Conservation (phyloP, 2,113 vertebrate species). For the Silurus meridionalis region DNA sequence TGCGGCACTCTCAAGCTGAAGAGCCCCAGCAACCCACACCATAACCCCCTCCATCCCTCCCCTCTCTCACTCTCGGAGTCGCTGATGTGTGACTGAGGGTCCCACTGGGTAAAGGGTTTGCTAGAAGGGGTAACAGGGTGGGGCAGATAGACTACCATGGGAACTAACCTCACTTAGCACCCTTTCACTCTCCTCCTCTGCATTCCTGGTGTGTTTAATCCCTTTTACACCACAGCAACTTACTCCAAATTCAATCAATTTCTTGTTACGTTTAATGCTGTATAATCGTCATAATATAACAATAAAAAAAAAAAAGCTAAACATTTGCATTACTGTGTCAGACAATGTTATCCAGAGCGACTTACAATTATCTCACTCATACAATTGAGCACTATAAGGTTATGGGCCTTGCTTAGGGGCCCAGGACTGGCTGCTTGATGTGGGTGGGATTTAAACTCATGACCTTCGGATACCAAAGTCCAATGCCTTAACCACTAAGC, state of each 20-base stretch:
- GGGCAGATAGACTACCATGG: conserved; percentile 66
- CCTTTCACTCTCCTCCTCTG: conserved; percentile 43
- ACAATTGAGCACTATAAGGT: too few species aligned
- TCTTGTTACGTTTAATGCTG: neutral
- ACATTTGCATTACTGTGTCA: too few species aligned
- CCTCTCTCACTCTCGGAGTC: conserved; percentile 53
- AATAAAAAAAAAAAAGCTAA: too few species aligned
- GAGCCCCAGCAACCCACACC: conserved; percentile 54
- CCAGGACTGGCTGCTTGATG: too few species aligned
- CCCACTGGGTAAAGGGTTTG: conserved; percentile 54
- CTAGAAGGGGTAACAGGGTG: conserved; percentile 66
- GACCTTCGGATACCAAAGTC: too few species aligned
- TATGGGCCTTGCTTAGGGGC: too few species aligned
- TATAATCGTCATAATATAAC: too few species aligned
- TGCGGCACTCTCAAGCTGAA: conserved; percentile 67
- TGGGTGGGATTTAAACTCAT: too few species aligned
- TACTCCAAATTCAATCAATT: neutral
- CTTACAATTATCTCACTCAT: too few species aligned
- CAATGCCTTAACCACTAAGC: too few species aligned
- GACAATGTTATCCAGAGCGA: too few species aligned
- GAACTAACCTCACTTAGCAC: conserved; percentile 74
- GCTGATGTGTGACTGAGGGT: conserved; percentile 63
- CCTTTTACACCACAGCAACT: neutral
- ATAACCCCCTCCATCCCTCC: conserved; percentile 40
- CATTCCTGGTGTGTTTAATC: neutral